These are phyloP conservation scores for Rhyzopertha dominica DNA, from an alignment of 1,140 invertebrate species.

Conservation along the genomic window DNA sequence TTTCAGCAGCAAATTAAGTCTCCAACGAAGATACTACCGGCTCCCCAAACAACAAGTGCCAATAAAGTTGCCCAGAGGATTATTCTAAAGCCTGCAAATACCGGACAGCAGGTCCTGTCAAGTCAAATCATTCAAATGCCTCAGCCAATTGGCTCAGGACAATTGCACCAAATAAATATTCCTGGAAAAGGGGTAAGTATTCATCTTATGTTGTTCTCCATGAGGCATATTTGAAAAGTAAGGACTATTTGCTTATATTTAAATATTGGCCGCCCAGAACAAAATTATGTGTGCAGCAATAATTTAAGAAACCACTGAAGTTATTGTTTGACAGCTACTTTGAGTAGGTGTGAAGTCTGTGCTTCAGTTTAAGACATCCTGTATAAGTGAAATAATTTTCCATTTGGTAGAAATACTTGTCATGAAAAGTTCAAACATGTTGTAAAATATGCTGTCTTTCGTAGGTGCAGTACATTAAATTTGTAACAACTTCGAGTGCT, in stretches of 20 bases:
- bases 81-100: conserved; percentile 51
- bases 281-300: no score
- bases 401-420: no score
- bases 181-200: conserved; percentile 56
- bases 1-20: conserved; percentile 57
- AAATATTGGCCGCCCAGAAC: no score
- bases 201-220: conserved; percentile 4
- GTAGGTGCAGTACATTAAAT: conserved; percentile 67
- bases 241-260: no score
- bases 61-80: conserved; percentile 55
- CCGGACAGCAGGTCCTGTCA: conserved; percentile 34
- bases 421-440: no score
- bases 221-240: no score
- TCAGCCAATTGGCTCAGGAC: conserved; percentile 50
- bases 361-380: no score
- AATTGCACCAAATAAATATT: conserved; percentile 66
- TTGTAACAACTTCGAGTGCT: conserved; percentile 56
- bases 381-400: no score
- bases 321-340: no score
- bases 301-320: no score
- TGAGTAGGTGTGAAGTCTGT: no score
- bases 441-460: no score
- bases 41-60: conserved; percentile 49
- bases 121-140: conserved; percentile 61
- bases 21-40: conserved; percentile 66